Evolutionary conservation across 64 coral and sea anemone species (phyloP), one percentile per base, ranked within the genome.

Genomic region (Montipora efflorescens): DNA sequence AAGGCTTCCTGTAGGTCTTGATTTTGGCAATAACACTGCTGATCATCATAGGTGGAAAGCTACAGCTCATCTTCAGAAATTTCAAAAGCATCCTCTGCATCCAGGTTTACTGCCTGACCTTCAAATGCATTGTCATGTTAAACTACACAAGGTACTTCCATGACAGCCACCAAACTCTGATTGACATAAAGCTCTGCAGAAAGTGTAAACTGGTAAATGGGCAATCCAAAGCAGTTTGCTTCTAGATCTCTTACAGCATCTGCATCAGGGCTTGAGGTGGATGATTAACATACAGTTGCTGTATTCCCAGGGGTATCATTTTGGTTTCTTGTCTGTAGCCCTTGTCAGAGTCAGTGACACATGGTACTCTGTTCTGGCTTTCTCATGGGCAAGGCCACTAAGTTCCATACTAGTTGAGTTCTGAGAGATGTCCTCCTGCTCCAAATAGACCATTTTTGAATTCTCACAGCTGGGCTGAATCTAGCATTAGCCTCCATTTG

Each of bases 11-110:
- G 36, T 36, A 36, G 53, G n/a, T 7, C 53, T 18, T 59, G 52
- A 50, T 36, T 70, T 72, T 7, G 84, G 59, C 36, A 62, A 74
- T 70, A 18, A 62, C 84, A 87, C 19, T 66, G 46, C 13, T 73
- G 55, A n/a, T 87, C 62, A 87, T 87, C 84, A 74, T 47, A 87
- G 3, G 61, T 19, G 5, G 59, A 62, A 71, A 87, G 69, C 20
- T 87, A 67, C 12, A 87, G 66, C 45, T 87, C 1, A 0, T 28
- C 21, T 44, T 47, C 46, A 87, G 72, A 74, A 45, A 49, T 87
- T 49, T 80, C 48, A 14, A 52, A 47, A 3, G 55, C 78, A 80
- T 80, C 78, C 55, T 80, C 78, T 2, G 48, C 78, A 80, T 80
- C 78, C 4, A 80, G 78, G 48, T 80, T 80, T 47, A 80, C 13